Percentiles rank a stretch among this genome's conserved stretches.
These are phyloP conservation scores for Xestobium rufovillosum DNA, from an alignment of 2,888 invertebrate species.

Conservation along the genomic window DNA sequence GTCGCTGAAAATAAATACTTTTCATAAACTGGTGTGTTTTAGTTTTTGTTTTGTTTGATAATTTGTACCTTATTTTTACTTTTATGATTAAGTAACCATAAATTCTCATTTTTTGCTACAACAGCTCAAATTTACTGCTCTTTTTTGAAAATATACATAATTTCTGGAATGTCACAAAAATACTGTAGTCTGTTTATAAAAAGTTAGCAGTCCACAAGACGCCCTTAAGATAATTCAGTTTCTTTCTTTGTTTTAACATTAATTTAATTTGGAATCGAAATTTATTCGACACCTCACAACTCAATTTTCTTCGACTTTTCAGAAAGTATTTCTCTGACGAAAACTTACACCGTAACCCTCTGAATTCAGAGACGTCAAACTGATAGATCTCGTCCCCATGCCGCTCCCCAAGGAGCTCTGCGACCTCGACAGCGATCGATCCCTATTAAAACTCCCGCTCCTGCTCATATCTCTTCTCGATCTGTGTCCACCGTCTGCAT, in stretches of 20 bases:
- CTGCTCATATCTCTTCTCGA: constrained; percentile 33
- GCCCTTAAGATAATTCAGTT: no score
- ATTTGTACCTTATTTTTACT: background rate
- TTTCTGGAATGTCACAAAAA: no score
- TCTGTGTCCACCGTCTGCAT: constrained; percentile 43
- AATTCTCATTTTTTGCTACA: no score
- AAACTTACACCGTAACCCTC: constrained; percentile 78
- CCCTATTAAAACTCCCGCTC: constrained; percentile 33
- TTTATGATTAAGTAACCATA: constrained; percentile 5
- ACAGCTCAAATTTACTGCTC: no score
- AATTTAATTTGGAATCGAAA: constrained; percentile 8
- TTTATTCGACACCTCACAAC: no score
- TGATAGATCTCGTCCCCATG: constrained; percentile 51
- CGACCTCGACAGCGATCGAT: constrained; percentile 37
- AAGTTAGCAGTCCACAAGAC: constrained; percentile 6
- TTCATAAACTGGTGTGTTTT: no score
- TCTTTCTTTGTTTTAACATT: constrained; percentile 18
- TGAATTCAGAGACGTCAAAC: constrained; percentile 64
- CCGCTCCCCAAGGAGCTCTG: constrained; percentile 32
- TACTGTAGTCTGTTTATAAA: background rate
- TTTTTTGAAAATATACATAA: no score
- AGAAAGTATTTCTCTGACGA: no score
- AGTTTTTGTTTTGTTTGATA: background rate
- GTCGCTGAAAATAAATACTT: no score
- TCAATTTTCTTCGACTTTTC: no score